A percentile compares a stretch with the other conserved stretches of the same genome.
phyloP scores from a whole-genome alignment of 2,113 vertebrate species.

The Mystacornis crossleyi region DNA sequence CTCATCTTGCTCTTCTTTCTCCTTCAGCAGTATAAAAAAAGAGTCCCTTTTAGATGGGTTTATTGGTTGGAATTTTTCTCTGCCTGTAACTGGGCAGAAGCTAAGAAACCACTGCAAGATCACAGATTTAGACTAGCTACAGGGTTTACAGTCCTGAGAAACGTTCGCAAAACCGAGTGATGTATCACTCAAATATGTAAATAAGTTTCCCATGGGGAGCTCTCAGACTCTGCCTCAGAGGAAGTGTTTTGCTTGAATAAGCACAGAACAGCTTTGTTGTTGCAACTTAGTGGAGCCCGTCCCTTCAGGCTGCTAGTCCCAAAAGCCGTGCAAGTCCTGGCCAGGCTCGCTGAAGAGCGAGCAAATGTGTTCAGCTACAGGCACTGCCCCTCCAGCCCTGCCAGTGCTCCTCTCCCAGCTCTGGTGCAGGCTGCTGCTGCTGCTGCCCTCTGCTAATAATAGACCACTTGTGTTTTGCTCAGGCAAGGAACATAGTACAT shows the following conservation, averaged over 20 bases:
- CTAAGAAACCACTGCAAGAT: background rate
- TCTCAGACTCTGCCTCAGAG: background rate
- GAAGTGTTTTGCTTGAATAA: conserved; percentile 7
- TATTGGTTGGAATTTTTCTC: background rate
- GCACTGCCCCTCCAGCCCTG: background rate
- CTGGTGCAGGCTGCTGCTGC: background rate
- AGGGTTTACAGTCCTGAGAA: background rate
- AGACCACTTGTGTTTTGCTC: background rate
- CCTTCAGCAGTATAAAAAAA: background rate
- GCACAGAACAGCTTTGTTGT: background rate
- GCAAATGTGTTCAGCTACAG: background rate
- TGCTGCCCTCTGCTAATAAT: background rate
- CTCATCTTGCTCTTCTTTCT: background rate
- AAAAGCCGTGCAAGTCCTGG: background rate
- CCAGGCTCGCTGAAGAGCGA: background rate
- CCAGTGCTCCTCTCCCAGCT: background rate
- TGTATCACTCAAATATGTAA: conserved; percentile 1
- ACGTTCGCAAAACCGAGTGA: background rate
- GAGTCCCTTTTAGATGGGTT: background rate
- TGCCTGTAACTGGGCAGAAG: background rate
- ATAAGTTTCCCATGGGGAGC: background rate
- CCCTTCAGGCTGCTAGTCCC: background rate
- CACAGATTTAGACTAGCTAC: background rate
- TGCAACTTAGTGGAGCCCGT: background rate
- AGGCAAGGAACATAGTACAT: background rate